These are phyloP conservation scores for Aspidiotus destructor DNA, from an alignment of 2,888 invertebrate species.

Conservation along the genomic window DNA sequence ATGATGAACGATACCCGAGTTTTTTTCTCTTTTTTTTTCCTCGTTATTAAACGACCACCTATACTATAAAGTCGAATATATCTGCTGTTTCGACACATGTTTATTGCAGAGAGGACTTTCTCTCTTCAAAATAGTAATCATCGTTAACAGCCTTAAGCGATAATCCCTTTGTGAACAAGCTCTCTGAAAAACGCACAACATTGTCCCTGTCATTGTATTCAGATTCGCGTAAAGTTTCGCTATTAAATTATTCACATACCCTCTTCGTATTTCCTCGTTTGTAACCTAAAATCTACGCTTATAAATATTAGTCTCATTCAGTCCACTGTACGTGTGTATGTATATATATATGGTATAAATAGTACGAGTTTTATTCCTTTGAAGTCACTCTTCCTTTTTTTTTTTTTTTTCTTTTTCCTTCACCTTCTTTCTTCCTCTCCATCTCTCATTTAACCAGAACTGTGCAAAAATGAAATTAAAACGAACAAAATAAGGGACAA, in stretches of 20 bases:
- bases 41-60: too few relatives aligned
- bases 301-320: conserved; percentile 33
- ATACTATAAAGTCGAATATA: too few relatives aligned
- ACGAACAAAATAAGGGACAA: conserved; percentile 33
- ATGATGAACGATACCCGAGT: too few relatives aligned
- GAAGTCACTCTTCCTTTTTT: conserved; percentile 12
- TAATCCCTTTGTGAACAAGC: conserved; percentile 32
- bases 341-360: too few relatives aligned
- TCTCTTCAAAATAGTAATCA: conserved; percentile 28
- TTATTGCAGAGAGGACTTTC: conserved; percentile 22
- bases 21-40: too few relatives aligned
- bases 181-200: conserved; percentile 22
- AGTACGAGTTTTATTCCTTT: conserved; percentile 17
- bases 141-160: conserved; percentile 32
- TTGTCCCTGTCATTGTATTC: conserved; percentile 32
- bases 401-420: too few relatives aligned
- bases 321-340: conserved; percentile 2
- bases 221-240: conserved; percentile 22
- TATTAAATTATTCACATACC: conserved; percentile 27
- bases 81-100: conserved; percentile 12
- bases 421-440: too few relatives aligned
- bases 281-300: conserved; percentile 21
- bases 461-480: conserved; percentile 28
- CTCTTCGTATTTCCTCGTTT: not conserved
- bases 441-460: not conserved